Percentiles rank a stretch among this genome's conserved stretches.
Evolutionary conservation across 2,888 invertebrate genomes (phyloP).

Genomic region (Tupiocoris notatus): DNA sequence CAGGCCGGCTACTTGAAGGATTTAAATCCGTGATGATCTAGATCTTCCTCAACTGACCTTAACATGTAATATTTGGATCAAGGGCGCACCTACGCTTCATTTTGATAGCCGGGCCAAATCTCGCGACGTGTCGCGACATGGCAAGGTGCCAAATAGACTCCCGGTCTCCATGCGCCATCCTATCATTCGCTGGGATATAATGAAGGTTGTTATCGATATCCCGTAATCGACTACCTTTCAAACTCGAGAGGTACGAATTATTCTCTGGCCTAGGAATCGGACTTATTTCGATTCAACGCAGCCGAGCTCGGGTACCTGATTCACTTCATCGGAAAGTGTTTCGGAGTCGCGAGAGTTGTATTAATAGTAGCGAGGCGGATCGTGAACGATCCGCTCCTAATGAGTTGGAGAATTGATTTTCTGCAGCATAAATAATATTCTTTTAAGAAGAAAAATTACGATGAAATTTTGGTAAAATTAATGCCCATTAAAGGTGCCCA

Average conservation of each 20-base stretch:
- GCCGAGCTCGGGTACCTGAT: neutral
- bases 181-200: neutral
- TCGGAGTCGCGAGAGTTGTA: neutral
- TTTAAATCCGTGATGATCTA: slow-evolving; percentile 1
- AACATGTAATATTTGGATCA: slow-evolving; percentile 34
- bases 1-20: neutral
- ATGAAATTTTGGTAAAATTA: no score
- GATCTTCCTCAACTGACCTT: slow-evolving; percentile 24
- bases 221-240: neutral
- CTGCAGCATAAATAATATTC: no score
- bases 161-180: neutral
- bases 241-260: no score
- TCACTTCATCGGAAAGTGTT: neutral
- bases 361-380: neutral
- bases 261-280: no score
- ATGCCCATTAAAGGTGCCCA: no score
- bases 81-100: slow-evolving; percentile 22
- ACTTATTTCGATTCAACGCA: no score
- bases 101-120: slow-evolving; percentile 13
- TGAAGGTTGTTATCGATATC: neutral
- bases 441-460: no score
- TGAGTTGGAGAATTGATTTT: no score
- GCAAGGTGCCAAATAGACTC: neutral
- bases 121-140: neutral
- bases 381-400: neutral